Base-by-base conservation (phyloP, 2,797 vertebrate genomes). In the Podarcis siculus region DNA sequence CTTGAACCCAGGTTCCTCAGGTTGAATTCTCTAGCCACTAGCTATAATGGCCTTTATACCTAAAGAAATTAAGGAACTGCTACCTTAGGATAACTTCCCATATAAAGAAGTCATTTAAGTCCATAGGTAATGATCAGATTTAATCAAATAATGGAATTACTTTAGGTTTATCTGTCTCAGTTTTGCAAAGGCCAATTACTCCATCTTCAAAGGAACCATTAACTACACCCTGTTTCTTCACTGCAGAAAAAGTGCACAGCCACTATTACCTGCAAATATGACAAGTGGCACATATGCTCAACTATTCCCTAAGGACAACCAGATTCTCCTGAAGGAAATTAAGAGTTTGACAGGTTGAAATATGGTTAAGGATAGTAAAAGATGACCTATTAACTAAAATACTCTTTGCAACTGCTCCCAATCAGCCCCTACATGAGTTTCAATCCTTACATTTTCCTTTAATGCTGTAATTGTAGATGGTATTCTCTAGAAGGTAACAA, bases 311-410 rank as follows among this genome's bases (percentile, higher is more conserved):
- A 90, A 77, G 77, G 86, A 87, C 8, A 3, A 76, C 17, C 58
- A 49, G 25, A 27, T 86, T 83, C 76, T 86, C 81, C 89, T 35
- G 88, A 75, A 85, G 45, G 37, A 67, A 93, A 85, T 35, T 87
- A 45, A 89, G 82, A 67, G 87, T 93, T 90, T 78, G 64, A 30
- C 61, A 61, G 72, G 32, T 88, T 94, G 88, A 90, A 91, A 0
- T 6, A 84, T 83, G 90, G 87, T 90, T 93, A 87, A 87, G 1
- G 21, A 90, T 88, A 86, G 76, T 83, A 69, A 91, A 82, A 94
- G 91, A 92, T 92, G 82, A 93, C 82, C 82, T 95, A 91, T 82
- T 83, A 86, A 71, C 87, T 86, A 86, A 86, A 87, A 92, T 89
- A 87, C 89, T 75, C 90, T 86, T 39, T 92, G 86, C 87, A 79